Base-by-base conservation (phyloP, 2,113 vertebrate species). In the Phaethon lepturus region DNA sequence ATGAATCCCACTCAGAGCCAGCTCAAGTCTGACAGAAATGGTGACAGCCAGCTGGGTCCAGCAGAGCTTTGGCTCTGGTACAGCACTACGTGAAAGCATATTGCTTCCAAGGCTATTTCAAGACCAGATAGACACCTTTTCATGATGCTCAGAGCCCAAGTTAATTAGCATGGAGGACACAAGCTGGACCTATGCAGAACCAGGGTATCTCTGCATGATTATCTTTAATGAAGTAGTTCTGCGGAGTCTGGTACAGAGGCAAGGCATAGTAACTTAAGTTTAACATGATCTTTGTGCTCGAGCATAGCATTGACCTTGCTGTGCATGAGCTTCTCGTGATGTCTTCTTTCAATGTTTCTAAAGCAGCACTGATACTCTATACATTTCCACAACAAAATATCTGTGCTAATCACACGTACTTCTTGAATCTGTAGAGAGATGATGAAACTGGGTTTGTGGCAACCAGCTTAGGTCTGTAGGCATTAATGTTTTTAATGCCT, bases 11-110 rank as follows among this genome's bases (percentile, higher is more conserved):
- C 80, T 84, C 42, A 71, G 24, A 89, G 76, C 9, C 64, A 92
- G 42, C 63, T 94, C 55, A 67, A 66, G 63, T 91, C 83, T 96
- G 73, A 88, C 40, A 68, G 55, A 73, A 86, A 68, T 0, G 1
- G 59, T 76, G 88, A 80, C 86, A 94, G 56, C 38, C 60, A 86
- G 72, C 52, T 86, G 91, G 63, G 72, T 86, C 86, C 86, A 96
- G 72, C 63, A 91, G 73, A 86, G 55, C 45, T 94, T 92, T 95
- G 63, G 28, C 60, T 94, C 52, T 78, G 45, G 16, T 45, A 42
- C 60, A 86, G 23, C 7, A 26, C 15, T 67, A 19, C 2, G 9
- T 50, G n/a, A 77, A 86, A 73, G 18, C 23, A n/a, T 62, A 59
- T 20, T 24, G 3, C 29, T 84, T 94, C 68, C 55, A 77, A 71